phyloP scores from a whole-genome alignment of 1,140 invertebrate species.

The Trichogramma pretiosum region DNA sequence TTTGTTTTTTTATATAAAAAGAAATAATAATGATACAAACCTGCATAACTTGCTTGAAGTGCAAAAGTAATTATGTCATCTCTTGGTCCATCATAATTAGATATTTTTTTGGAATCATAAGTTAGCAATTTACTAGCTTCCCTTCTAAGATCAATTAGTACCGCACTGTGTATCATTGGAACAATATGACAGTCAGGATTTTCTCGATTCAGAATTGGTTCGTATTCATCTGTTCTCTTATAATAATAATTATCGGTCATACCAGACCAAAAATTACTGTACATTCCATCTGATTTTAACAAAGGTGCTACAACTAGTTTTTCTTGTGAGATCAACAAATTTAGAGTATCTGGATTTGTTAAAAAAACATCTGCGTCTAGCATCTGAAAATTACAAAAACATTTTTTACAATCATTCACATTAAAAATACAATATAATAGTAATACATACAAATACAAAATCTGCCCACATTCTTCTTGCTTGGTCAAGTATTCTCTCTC shows the following conservation, averaged over 20 bases:
- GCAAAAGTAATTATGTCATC: constrained; percentile 96
- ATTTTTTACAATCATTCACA: constrained; percentile 1
- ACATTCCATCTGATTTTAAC: constrained; percentile 75
- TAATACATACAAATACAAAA: constrained; percentile 63
- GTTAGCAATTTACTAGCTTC: constrained; percentile 59
- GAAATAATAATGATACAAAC: constrained; percentile 36
- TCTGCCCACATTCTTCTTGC: constrained; percentile 74
- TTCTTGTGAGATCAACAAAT: constrained; percentile 58
- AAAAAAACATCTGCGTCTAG: constrained; percentile 84
- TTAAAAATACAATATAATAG: constrained; percentile 5
- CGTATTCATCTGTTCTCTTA: constrained; percentile 75
- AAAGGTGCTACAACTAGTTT: constrained; percentile 69
- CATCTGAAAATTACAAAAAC: constrained; percentile 56
- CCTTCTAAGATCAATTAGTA: constrained; percentile 70
- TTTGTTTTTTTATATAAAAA: constrained; percentile 23
- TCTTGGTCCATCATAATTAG: constrained; percentile 62
- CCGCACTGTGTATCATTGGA: constrained; percentile 85
- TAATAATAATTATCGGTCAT: constrained; percentile 88
- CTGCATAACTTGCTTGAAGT: constrained; percentile 64
- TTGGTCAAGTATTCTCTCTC: constrained; percentile 68
- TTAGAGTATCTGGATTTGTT: constrained; percentile 61
- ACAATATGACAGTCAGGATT: constrained; percentile 71
- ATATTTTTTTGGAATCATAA: constrained; percentile 60
- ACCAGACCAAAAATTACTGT: constrained; percentile 94
- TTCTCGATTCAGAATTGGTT: constrained; percentile 66